A percentile compares a stretch with the other conserved stretches of the same genome.
These are phyloP conservation scores for Congeria kusceri DNA, from an alignment of 2,888 invertebrate genomes.

Conservation along the genomic window DNA sequence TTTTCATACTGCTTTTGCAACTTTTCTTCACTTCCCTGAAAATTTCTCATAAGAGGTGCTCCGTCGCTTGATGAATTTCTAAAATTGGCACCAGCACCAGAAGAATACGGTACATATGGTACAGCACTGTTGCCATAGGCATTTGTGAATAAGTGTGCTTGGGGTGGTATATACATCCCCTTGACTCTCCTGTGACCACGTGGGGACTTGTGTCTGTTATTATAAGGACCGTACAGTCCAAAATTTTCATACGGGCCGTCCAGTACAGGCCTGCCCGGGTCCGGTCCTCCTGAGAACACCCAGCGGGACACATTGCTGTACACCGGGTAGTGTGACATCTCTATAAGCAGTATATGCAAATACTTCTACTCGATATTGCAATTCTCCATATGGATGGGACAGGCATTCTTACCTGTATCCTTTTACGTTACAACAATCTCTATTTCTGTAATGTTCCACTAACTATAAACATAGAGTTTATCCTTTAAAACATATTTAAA, in stretches of 20 bases:
- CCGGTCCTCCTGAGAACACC: constrained; percentile 58
- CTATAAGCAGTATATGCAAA: not conserved
- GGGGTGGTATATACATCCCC: constrained; percentile 27
- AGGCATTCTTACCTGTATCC: no score
- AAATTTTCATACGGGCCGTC: constrained; percentile 26
- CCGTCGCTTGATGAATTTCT: constrained; percentile 23
- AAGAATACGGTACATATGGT: not conserved
- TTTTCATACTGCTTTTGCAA: not conserved
- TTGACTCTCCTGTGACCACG: not conserved
- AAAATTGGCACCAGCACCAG: not conserved
- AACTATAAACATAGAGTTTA: no score
- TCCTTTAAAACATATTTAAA: no score
- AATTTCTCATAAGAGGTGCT: constrained; percentile 19
- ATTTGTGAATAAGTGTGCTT: constrained; percentile 11
- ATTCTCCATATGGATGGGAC: no score
- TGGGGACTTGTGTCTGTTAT: not conserved
- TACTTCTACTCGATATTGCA: no score
- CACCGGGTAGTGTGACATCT: constrained; percentile 55
- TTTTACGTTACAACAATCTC: no score
- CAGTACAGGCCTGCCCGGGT: not conserved
- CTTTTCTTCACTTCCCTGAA: constrained; percentile 16
- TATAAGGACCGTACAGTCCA: not conserved
- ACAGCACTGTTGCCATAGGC: constrained; percentile 17
- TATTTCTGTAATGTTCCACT: no score
- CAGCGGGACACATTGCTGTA: constrained; percentile 64